phyloP scores from a whole-genome alignment of 2,888 invertebrate genomes.

The Escarpia spicata region DNA sequence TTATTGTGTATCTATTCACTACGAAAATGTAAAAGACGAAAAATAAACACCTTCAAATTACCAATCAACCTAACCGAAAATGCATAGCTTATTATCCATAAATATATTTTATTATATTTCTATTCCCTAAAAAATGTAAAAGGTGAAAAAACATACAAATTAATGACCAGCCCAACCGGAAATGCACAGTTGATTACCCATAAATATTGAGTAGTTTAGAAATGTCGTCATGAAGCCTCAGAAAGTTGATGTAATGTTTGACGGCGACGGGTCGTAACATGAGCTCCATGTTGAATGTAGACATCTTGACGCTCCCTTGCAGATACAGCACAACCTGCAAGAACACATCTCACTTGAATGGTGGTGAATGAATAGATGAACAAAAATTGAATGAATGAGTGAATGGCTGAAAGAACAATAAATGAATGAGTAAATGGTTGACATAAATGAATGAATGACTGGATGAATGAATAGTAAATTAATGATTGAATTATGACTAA shows the following conservation, averaged over 20 bases:
- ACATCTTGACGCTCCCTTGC: slow-evolving; percentile 52
- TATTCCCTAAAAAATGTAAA: neutral
- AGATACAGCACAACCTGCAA: slow-evolving; percentile 57
- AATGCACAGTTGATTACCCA: slow-evolving; percentile 45
- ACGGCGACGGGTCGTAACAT: slow-evolving; percentile 54
- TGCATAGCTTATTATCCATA: too few relatives aligned
- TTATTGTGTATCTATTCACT: too few relatives aligned
- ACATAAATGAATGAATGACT: too few relatives aligned
- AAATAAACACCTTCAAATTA: too few relatives aligned
- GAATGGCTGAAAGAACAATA: too few relatives aligned
- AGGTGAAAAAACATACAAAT: neutral
- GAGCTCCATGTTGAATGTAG: slow-evolving; percentile 56
- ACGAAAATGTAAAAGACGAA: neutral
- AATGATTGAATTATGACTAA: too few relatives aligned
- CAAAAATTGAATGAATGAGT: too few relatives aligned
- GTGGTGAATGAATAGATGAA: too few relatives aligned
- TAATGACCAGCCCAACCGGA: neutral
- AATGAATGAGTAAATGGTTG: too few relatives aligned
- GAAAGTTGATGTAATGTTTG: slow-evolving; percentile 59
- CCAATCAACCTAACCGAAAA: too few relatives aligned
- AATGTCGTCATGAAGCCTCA: slow-evolving; percentile 50
- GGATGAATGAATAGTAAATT: too few relatives aligned
- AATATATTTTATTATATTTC: too few relatives aligned
- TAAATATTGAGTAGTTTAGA: slow-evolving; percentile 52
- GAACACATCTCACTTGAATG: neutral